These are phyloP conservation scores for Limenitis arthemis DNA, from an alignment of 2,888 invertebrate species.

Conservation along the genomic window DNA sequence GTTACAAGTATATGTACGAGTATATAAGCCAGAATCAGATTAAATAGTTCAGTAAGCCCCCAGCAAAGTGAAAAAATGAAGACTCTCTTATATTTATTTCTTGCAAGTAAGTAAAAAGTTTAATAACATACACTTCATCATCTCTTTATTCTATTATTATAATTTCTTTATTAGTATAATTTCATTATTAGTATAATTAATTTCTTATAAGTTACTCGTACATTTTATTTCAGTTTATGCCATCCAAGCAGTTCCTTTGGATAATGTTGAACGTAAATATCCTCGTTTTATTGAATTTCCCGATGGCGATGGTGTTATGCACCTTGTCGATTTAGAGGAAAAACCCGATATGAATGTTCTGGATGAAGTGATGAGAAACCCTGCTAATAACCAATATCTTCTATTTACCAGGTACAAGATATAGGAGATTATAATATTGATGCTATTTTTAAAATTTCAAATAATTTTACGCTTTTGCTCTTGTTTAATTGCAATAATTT, in stretches of 20 bases:
- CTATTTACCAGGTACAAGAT: slow-evolving; percentile 37
- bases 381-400: slow-evolving; percentile 34
- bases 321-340: slow-evolving; percentile 36
- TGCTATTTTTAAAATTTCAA: no score
- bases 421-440: no score
- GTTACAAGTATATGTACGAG: no score
- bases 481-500: no score
- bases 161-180: no score
- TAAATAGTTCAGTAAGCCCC: background rate
- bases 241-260: slow-evolving; percentile 29
- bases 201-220: background rate
- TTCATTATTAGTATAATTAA: no score
- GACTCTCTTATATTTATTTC: slow-evolving; percentile 3
- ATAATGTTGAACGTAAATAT: slow-evolving; percentile 27
- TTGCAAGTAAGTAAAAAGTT: background rate
- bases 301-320: slow-evolving; percentile 33
- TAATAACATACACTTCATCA: no score
- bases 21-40: no score
- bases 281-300: slow-evolving; percentile 34
- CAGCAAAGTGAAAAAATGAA: slow-evolving; percentile 5
- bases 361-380: slow-evolving; percentile 31
- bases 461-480: no score
- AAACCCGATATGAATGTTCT: slow-evolving; percentile 32
- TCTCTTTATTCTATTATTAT: no score
- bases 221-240: slow-evolving; percentile 24